Percentiles rank a stretch among this genome's conserved stretches.
These are phyloP conservation scores for Rhagoletis pomonella DNA, from an alignment of 1,140 invertebrate species.

Conservation along the genomic window DNA sequence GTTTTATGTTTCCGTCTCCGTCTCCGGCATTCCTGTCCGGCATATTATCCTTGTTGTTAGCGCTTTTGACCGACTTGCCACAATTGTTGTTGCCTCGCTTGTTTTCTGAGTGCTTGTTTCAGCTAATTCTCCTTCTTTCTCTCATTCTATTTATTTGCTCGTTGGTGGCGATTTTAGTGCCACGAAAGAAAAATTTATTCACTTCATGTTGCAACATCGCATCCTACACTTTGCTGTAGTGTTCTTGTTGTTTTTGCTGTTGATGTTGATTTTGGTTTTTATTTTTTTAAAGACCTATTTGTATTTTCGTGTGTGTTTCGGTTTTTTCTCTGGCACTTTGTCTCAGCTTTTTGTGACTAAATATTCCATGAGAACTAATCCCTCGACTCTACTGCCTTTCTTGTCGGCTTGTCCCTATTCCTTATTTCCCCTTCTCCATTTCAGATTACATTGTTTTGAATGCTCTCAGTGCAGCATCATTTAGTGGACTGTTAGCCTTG, in stretches of 20 bases:
- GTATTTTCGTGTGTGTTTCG: not conserved
- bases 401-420: not conserved
- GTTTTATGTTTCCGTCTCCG: constrained; percentile 56
- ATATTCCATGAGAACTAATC: not conserved
- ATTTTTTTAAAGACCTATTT: not conserved
- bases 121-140: not conserved
- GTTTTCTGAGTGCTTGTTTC: not conserved
- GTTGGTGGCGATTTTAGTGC: not conserved
- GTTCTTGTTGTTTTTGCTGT: not conserved
- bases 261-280: not conserved
- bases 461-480: not conserved
- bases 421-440: not conserved
- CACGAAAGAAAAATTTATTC: not conserved
- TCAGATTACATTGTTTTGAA: not conserved
- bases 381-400: not conserved
- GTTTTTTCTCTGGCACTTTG: not conserved
- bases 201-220: not conserved
- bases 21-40: not conserved
- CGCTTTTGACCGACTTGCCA: constrained; percentile 1
- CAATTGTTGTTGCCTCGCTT: constrained; percentile 54
- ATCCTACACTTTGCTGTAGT: too few species aligned
- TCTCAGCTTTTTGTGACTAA: too few species aligned
- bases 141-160: not conserved
- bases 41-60: constrained; percentile 13
- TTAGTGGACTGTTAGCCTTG: not conserved